Conservation (phyloP, 1,140 invertebrate species). For the Aricia agestis region DNA sequence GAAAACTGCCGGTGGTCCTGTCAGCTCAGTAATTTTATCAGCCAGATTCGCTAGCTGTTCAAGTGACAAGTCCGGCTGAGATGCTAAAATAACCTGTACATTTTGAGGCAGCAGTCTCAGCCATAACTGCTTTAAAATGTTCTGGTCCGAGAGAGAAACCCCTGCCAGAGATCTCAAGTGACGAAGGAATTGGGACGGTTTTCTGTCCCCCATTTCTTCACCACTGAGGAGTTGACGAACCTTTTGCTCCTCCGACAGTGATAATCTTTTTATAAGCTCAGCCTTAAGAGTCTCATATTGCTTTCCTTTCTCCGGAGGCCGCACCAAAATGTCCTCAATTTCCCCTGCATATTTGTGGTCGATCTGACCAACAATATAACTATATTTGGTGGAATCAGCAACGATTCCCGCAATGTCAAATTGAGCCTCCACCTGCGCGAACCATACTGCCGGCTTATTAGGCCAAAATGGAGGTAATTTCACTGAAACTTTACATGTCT, state of each 20-base stretch:
- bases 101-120: not conserved
- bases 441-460: not conserved
- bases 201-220: not conserved
- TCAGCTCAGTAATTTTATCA: not conserved
- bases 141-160: not conserved
- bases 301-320: not conserved
- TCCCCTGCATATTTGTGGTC: not conserved
- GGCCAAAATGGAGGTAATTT: too few species aligned
- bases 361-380: not conserved
- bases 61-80: not conserved
- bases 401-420: not conserved
- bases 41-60: conserved; percentile 2
- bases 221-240: conserved; percentile 3
- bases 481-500: too few species aligned
- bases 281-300: not conserved
- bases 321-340: not conserved
- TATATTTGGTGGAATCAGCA: not conserved
- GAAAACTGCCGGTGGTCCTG: too few species aligned
- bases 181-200: conserved; percentile 11
- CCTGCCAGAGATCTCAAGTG: not conserved
- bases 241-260: not conserved
- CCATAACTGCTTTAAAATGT: not conserved
- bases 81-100: conserved; percentile 1
- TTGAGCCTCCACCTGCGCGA: conserved; percentile 5
- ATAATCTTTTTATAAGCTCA: conserved; percentile 3